Evolutionary conservation across 1,140 invertebrate genomes (phyloP), one percentile per base, ranked within the genome.

Genomic region (Drosophila chauvacae): DNA sequence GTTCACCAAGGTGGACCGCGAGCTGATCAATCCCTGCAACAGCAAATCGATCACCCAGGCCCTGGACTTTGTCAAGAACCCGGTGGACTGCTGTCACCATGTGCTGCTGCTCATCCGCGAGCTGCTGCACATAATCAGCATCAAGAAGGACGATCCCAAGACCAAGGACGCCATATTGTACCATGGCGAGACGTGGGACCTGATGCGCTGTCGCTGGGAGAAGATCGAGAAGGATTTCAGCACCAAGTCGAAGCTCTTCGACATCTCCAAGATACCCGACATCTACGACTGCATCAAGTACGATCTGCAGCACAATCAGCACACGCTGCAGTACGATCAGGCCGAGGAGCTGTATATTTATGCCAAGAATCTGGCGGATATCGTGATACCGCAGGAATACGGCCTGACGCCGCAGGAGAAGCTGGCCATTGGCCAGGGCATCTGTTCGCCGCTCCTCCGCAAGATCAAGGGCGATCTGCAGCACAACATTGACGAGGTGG

Each of bases 201-300:
- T 99, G 41, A 98, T 99, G 96, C 97, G 98, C 16, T 94, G 99
- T 33, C 95, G 99, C 42, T 99, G 99, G 99, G 96, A 97, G 9
- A 99, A 99, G 93, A 97, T 99, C 53, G 98, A 99, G 90, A 99
- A 99, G 93, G 99, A 99, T 93, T 99, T 99, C 91, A 97, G 96
- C 81, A 96, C 96, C 0, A 99, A 99, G 93, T 92, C 88, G 0
- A 97, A 97, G 69, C 95, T 95, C 18, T 99, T 98, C 94, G 99
- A 99, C 92, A 99, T 99, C 77, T 99, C 98, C 1, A 99, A 99
- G 94, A 98, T 99, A 72, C 99, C 99, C 0, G 99, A 99, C 93
- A 99, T 99, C 77, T 99, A 99, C 91, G 99, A 99, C 94, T 99
- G 98, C 92, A 99, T 99, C 78, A 99, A 99, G 91, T 99, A 99